These are phyloP conservation scores for Chloroceryle inda DNA, from an alignment of 2,797 vertebrate genomes.

Conservation along the genomic window DNA sequence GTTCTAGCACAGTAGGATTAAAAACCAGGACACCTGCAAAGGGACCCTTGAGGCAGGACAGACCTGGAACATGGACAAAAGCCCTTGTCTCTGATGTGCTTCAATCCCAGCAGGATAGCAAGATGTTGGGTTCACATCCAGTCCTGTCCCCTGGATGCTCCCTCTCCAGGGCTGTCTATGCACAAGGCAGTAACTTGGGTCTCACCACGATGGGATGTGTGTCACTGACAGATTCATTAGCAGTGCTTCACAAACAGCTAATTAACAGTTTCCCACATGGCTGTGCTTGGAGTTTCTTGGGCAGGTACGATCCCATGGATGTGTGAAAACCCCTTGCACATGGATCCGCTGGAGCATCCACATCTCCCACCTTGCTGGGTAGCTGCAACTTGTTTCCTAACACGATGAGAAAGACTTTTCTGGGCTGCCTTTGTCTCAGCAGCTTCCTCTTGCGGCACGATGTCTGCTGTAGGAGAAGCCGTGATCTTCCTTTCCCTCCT, in stretches of 20 bases:
- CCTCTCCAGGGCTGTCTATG: background rate
- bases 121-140: background rate
- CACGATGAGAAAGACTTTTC: background rate
- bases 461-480: background rate
- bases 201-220: accelerated
- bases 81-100: too few relatives aligned
- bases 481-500: slow-evolving; percentile 3
- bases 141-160: background rate
- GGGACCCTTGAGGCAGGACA: background rate
- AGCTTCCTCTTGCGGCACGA: background rate
- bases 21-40: background rate
- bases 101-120: background rate
- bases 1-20: background rate
- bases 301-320: accelerated
- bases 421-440: background rate
- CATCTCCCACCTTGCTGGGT: background rate
- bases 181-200: accelerated
- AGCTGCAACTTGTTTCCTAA: background rate
- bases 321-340: background rate
- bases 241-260: background rate
- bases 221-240: background rate
- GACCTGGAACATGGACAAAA: background rate
- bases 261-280: background rate
- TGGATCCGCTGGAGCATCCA: background rate
- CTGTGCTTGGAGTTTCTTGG: background rate